These are phyloP conservation scores for Balearica regulorum DNA, from an alignment of 2,797 vertebrate species.

Conservation along the genomic window DNA sequence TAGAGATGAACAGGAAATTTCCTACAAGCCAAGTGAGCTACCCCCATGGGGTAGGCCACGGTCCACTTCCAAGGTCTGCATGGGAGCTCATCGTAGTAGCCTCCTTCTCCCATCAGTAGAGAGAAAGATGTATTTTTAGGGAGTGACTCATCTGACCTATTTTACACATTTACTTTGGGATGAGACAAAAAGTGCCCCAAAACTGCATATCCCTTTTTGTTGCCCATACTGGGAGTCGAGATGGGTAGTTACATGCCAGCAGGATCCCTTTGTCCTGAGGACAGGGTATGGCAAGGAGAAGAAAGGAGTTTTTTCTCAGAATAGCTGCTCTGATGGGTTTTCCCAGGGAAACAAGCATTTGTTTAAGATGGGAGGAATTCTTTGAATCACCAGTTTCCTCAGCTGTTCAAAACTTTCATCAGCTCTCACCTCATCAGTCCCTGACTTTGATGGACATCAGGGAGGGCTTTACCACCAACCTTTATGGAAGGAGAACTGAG, in stretches of 20 bases:
- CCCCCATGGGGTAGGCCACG: background rate
- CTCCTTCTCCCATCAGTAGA: background rate
- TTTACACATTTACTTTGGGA: background rate
- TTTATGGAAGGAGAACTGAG: background rate
- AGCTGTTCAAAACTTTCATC: background rate
- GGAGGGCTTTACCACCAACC: background rate
- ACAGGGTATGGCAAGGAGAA: background rate
- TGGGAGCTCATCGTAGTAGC: background rate
- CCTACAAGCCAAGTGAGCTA: background rate
- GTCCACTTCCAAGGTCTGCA: background rate
- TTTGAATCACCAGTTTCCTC: background rate
- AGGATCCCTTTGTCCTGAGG: slow-evolving; percentile 10
- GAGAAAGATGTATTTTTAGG: background rate
- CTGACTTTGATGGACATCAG: background rate
- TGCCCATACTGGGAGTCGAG: background rate
- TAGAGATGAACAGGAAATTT: background rate
- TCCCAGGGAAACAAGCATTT: slow-evolving; percentile 8
- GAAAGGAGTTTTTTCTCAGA: background rate
- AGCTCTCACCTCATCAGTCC: background rate
- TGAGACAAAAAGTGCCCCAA: background rate
- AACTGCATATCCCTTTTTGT: background rate
- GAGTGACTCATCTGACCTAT: background rate
- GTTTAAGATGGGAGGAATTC: slow-evolving; percentile 17
- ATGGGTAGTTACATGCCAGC: background rate
- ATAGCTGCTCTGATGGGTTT: slow-evolving; percentile 1